Base-by-base conservation (phyloP, 2,888 invertebrate species). In the Epinotia brunnichana region DNA sequence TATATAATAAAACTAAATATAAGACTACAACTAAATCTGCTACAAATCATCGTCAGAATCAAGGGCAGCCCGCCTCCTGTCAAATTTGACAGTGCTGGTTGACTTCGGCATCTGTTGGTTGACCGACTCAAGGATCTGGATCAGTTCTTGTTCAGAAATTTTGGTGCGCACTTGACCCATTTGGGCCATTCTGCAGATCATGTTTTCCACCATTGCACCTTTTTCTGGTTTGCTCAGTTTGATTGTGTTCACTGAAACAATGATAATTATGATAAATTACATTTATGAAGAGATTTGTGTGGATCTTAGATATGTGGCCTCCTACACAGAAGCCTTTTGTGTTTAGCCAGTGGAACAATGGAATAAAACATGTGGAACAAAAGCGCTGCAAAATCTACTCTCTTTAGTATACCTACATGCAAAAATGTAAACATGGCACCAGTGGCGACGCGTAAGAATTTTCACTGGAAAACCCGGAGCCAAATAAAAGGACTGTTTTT, bases 151-250 rank as follows among this genome's bases (percentile, higher is more conserved):
- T 88, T 99, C 99, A 61, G 96, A 95, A 74, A 99, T 95, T 93
- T 96, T 97, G 54, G 95, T 95, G 73, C 95, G 94, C 69, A 99
- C 94, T 87, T 98, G 98, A n/a, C 99, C 98, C 83, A 95, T 95
- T 84, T 98, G 97, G 11, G 97, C 98, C 99, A 99, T 99, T 83
- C 96, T 96, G 74, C 99, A 94, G 79, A 99, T 95, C 96, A 99
- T 97, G 78, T 96, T 96, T 94, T 99, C 99, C 70, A 99, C 96
- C 96, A 98, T 96, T 85, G 95, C 95, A 10, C 98, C 99, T 88
- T 99, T 99, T 83, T 99, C 99, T 61, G 99, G 99, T 90, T 98
- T 99, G 77, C 98, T 98, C 63, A 98, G 92, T 85, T 97, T 97
- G 74, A 99, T 94, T 68, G 97, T 99, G 85, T 98, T 99, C 83